Conservation (phyloP, 2,113 vertebrate species). For the Pionites leucogaster region DNA sequence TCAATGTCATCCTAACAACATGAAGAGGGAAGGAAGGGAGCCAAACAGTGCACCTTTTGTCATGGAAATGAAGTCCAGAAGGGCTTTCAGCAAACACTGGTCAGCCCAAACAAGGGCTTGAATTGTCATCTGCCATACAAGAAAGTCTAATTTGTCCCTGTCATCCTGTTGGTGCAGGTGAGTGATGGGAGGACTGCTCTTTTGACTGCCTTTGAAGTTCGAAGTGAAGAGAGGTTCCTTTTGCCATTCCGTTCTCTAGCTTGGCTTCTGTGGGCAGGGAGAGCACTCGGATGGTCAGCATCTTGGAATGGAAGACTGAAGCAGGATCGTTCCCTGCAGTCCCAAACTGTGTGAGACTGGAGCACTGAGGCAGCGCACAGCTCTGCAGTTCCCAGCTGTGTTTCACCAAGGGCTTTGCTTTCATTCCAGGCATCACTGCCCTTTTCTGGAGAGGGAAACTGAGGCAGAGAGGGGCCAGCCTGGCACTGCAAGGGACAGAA, state of each 20-base stretch:
- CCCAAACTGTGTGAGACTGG: accelerated
- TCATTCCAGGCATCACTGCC: neutral
- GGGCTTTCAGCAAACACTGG: neutral
- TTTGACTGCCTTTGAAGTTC: neutral
- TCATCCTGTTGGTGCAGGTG: neutral
- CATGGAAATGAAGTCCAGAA: neutral
- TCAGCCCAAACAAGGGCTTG: neutral
- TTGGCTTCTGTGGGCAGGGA: neutral
- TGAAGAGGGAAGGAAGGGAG: neutral
- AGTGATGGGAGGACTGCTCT: neutral
- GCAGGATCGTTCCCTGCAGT: neutral
- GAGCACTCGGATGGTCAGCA: neutral
- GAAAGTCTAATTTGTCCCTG: neutral
- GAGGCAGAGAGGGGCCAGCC: neutral
- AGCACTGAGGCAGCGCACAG: no score
- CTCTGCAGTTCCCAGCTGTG: neutral
- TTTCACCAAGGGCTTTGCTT: neutral
- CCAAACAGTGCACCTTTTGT: neutral
- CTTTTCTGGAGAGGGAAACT: neutral
- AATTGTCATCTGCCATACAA: neutral
- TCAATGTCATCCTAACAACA: neutral
- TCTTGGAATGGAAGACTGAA: neutral
- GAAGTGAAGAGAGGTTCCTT: neutral
- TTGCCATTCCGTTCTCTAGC: accelerated
- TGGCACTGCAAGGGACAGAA: neutral